phyloP scores from a whole-genome alignment of 2,888 invertebrate genomes.

The Cryptus viduatorius region DNA sequence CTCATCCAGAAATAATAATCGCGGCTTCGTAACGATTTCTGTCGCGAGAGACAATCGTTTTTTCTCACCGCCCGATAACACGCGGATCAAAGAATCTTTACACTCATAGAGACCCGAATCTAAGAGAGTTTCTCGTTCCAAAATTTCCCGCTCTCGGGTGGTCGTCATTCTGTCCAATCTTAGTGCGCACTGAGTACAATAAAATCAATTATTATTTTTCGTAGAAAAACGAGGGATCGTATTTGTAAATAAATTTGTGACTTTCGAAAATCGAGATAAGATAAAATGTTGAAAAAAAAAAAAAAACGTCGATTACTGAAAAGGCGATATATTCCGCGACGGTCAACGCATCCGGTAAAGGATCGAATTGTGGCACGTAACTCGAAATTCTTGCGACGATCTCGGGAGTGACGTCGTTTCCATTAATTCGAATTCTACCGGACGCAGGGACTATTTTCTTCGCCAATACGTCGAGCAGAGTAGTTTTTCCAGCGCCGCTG shows the following conservation, averaged over 20 bases:
- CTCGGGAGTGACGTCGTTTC: conserved; percentile 85
- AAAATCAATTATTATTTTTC: neutral
- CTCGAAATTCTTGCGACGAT: conserved; percentile 86
- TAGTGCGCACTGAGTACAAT: conserved; percentile 70
- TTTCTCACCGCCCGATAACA: conserved; percentile 88
- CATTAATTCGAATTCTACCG: conserved; percentile 85
- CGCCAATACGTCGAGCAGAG: conserved; percentile 86
- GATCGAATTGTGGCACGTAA: conserved; percentile 90
- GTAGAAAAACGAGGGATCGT: too few species aligned
- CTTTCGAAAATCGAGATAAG: neutral
- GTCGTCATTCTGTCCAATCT: conserved; percentile 65
- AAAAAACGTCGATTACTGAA: conserved; percentile 86
- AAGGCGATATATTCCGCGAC: conserved; percentile 90
- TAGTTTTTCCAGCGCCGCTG: conserved; percentile 88
- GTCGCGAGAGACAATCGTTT: conserved; percentile 87
- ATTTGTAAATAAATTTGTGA: too few species aligned
- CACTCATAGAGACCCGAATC: conserved; percentile 73
- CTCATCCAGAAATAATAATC: conserved; percentile 75
- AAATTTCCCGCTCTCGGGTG: conserved; percentile 45
- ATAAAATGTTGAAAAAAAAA: conserved; percentile 3
- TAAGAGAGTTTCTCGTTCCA: conserved; percentile 63
- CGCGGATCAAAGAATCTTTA: conserved; percentile 85
- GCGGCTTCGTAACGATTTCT: conserved; percentile 72
- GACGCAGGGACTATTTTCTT: conserved; percentile 85
- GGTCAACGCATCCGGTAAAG: conserved; percentile 88